These are phyloP conservation scores for Lepidocolaptes lacrymiger DNA, from an alignment of 2,797 vertebrate genomes.

Conservation along the genomic window DNA sequence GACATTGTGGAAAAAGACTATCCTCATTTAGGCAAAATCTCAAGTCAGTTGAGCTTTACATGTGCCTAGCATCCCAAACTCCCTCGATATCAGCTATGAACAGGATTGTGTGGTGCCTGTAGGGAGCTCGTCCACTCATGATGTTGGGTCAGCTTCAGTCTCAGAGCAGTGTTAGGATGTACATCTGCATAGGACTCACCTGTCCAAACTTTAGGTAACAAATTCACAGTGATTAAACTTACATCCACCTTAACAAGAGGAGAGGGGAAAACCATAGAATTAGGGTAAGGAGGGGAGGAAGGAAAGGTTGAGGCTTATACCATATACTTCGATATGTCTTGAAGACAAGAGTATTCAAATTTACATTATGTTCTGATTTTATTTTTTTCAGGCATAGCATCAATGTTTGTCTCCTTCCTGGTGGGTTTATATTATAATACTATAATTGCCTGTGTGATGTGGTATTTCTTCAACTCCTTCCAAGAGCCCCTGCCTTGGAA, in stretches of 20 bases:
- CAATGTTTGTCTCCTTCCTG: constrained; percentile 87
- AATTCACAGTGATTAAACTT: background rate
- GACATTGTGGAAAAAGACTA: background rate
- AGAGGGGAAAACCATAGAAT: background rate
- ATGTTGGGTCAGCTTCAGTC: background rate
- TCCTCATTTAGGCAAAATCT: background rate
- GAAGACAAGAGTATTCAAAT: background rate
- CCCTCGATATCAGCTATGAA: background rate
- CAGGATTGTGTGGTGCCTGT: background rate
- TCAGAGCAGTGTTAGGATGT: background rate
- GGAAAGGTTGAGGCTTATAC: background rate
- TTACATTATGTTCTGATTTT: background rate
- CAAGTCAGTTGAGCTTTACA: background rate
- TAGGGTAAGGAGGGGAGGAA: background rate
- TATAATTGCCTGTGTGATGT: constrained; percentile 94
- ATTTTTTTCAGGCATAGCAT: constrained; percentile 81
- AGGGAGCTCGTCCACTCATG: background rate
- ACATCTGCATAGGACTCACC: rapidly evolving
- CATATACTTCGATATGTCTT: background rate
- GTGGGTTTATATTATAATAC: constrained; percentile 91
- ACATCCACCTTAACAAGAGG: background rate
- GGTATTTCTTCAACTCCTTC: constrained; percentile 99
- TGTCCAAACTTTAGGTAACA: background rate
- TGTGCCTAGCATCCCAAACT: background rate
- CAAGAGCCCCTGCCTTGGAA: constrained; percentile 93